Base-by-base conservation (phyloP, 2,113 vertebrate species). In the Tetrax tetrax region DNA sequence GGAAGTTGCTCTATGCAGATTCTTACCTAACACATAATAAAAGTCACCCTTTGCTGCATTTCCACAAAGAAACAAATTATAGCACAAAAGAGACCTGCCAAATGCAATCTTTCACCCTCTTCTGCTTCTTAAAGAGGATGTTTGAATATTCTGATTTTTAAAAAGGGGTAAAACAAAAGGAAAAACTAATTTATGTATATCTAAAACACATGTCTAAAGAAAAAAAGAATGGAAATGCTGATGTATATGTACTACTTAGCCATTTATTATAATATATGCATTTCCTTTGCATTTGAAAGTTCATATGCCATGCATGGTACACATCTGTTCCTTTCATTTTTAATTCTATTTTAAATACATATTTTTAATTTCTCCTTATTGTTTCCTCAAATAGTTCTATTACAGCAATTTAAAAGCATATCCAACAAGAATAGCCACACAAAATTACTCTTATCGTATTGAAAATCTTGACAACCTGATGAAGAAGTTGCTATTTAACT, bases 11-110 rank as follows among this genome's bases (percentile, higher is more conserved):
- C 80, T 96, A 74, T 90, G 90, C 80, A 97, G 95, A 97, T 95
- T 98, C 89, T 93, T 93, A 96, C 74, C 87, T 94, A 92, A 83
- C 79, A 61, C 69, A 95, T 81, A 96, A 98, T 94, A 96, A 96
- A 97, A 97, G 95, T 96, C 96, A 95, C 95, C 96, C 95, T 97
- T 97, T 97, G 92, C 92, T 97, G 68, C 70, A n/a, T 92, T 91
- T 90, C 80, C 78, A 88, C 82, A 92, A 95, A 97, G 97, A 96
- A 97, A 90, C 83, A 94, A 96, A 93, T 93, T 89, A 93, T 82
- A 86, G 81, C 82, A 87, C 64, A 78, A 91, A 95, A 90, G 86
- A 85, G 92, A 95, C 91, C 63, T 92, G 79, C 80, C 88, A 70
- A 94, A 93, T 70, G 74, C 68, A 89, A 93, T 75, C 81, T 95